These are phyloP conservation scores for Cremastobaeus sp. DNA, from an alignment of 2,888 invertebrate genomes.

Conservation along the genomic window DNA sequence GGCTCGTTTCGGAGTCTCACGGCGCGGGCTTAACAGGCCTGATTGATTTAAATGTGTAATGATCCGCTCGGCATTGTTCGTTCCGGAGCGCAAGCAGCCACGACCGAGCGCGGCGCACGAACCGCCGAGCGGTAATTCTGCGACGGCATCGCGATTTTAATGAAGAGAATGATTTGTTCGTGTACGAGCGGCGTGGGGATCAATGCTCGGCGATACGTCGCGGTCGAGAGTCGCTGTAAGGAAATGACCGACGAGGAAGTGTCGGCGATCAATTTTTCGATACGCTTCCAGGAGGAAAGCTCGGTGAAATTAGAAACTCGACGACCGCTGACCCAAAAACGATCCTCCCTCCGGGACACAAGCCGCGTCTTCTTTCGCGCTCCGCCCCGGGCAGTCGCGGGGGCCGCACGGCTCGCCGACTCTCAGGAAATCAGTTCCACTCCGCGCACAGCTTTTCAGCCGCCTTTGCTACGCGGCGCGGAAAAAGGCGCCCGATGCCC, in stretches of 20 bases:
- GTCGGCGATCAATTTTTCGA: no score
- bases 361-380: no score
- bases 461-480: slow-evolving; percentile 46
- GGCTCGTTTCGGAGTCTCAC: slow-evolving; percentile 4
- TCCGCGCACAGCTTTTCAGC: slow-evolving; percentile 33
- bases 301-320: no score
- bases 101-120: slow-evolving; percentile 13
- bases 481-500: slow-evolving; percentile 27
- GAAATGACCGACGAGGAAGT: no score
- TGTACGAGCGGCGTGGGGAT: background rate
- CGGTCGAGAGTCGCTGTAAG: no score
- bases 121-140: slow-evolving; percentile 11
- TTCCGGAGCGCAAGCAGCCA: background rate
- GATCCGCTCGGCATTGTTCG: background rate
- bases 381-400: slow-evolving; percentile 34
- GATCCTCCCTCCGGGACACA: no score
- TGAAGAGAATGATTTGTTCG: slow-evolving; percentile 1
- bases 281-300: no score
- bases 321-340: no score
- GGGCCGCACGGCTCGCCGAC: slow-evolving; percentile 33
- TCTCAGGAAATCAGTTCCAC: slow-evolving; percentile 24
- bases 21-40: slow-evolving; percentile 6
- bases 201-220: background rate
- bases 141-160: slow-evolving; percentile 1
- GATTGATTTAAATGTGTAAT: slow-evolving; percentile 33